Conservation (phyloP, 2,113 vertebrate species). For the Gobius niger region DNA sequence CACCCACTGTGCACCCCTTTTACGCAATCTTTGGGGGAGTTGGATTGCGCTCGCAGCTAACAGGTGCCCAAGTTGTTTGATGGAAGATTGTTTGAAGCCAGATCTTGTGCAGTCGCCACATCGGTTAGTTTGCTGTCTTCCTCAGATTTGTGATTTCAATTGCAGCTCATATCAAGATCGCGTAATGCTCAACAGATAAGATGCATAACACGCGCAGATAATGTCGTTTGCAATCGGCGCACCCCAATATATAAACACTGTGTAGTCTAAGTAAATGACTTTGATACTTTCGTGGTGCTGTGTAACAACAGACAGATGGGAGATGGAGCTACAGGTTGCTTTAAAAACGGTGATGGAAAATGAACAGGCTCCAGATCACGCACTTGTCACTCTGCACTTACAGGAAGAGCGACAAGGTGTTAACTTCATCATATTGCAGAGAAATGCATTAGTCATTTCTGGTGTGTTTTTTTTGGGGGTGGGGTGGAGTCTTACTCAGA, state of each 20-base stretch:
- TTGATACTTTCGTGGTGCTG: no score
- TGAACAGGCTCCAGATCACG: background rate
- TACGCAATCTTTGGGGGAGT: background rate
- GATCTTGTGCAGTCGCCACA: background rate
- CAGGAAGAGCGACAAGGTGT: constrained; percentile 38
- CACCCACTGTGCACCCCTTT: background rate
- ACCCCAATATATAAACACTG: no score
- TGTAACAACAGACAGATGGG: no score
- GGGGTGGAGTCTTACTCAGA: constrained; percentile 38
- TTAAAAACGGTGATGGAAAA: background rate
- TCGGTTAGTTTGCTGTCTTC: background rate
- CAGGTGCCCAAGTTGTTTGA: constrained; percentile 5
- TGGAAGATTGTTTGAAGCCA: background rate
- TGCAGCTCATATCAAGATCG: no score
- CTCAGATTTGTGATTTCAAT: no score
- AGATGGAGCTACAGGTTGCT: no score
- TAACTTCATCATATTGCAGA: constrained; percentile 23
- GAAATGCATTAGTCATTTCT: constrained; percentile 33
- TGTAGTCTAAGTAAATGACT: no score
- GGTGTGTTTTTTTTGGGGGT: constrained; percentile 8
- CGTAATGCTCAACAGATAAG: no score
- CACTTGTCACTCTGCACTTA: background rate
- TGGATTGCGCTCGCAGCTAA: background rate
- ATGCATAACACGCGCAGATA: no score
- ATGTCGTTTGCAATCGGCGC: no score